phyloP scores from a whole-genome alignment of 2,113 vertebrate species.

The Halcyon senegalensis region DNA sequence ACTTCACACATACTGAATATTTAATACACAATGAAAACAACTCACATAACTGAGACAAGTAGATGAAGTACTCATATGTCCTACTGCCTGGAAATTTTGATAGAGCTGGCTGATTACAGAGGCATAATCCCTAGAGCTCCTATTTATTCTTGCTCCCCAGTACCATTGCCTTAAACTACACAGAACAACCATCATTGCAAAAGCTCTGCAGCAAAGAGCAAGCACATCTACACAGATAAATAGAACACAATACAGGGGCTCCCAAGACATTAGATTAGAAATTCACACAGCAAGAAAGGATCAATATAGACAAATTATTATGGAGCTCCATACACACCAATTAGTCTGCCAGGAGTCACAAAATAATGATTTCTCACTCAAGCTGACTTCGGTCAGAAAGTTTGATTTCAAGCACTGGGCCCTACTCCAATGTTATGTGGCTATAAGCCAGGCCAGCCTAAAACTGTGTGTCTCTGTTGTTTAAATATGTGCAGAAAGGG shows the following conservation, averaged over 20 bases:
- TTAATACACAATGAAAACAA: background rate
- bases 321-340: background rate
- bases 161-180: background rate
- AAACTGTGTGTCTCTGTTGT: background rate
- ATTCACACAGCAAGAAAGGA: background rate
- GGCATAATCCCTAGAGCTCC: background rate
- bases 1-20: background rate
- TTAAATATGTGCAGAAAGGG: background rate
- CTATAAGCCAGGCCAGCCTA: background rate
- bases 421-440: background rate
- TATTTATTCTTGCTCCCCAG: background rate
- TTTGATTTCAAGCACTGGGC: background rate
- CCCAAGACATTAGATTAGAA: background rate
- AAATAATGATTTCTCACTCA: background rate
- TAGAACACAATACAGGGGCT: background rate
- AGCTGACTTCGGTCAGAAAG: background rate
- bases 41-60: background rate
- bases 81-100: background rate
- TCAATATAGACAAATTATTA: conserved; percentile 2
- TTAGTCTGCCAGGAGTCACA: background rate
- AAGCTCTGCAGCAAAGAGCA: background rate
- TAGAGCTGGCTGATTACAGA: background rate
- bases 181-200: background rate
- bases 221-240: background rate
- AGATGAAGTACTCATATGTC: background rate